Base-by-base conservation (phyloP, 2,888 invertebrate genomes). In the Choreutis nemorana region DNA sequence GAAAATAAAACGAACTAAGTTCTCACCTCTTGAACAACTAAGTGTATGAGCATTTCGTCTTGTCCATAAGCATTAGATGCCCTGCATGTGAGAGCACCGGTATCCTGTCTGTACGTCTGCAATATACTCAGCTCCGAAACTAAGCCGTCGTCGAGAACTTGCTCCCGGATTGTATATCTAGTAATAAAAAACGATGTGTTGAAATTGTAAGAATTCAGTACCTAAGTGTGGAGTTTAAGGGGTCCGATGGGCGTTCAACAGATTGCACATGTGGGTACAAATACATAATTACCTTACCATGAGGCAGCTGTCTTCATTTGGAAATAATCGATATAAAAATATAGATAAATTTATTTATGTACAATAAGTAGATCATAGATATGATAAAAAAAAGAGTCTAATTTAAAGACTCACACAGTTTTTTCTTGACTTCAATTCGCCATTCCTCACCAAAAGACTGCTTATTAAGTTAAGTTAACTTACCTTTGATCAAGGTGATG, bases 11-110 rank as follows among this genome's bases (percentile, higher is more conserved):
- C 5, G 13, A 22, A 16, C 5, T 6, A 4, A 14, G 23, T 33
- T 37, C 30, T 36, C 72, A 91, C 92, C 90, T 80, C 80, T 81
- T 95, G 92, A 14, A 96, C 91, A 29, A 94, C 89, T 35, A 96
- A 83, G 55, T 94, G 91, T 59, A 94, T 91, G 29, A 90, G 87
- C 86, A 94, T 91, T 63, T 92, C 90, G 51, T 94, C 95, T 45
- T 90, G 88, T 5, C 96, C 97, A 55, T 91, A 96, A 28, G 89
- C 84, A 67, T 96, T 97, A 45, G 89, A 88, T 1, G 94, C 94
- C 37, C 88, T 84, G 61, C 96, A 96, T 29, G 91, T 88, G 58
- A 94, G 88, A 29, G 90, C 86, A 6, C 94, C 94, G 1, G 94
- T 92, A 70, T 96, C 95, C 54, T 91, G 90, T 34, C 94, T 81